Evolutionary conservation across 2,797 vertebrate species (phyloP), one percentile per base, ranked within the genome.

Genomic region (Chelonia mydas): DNA sequence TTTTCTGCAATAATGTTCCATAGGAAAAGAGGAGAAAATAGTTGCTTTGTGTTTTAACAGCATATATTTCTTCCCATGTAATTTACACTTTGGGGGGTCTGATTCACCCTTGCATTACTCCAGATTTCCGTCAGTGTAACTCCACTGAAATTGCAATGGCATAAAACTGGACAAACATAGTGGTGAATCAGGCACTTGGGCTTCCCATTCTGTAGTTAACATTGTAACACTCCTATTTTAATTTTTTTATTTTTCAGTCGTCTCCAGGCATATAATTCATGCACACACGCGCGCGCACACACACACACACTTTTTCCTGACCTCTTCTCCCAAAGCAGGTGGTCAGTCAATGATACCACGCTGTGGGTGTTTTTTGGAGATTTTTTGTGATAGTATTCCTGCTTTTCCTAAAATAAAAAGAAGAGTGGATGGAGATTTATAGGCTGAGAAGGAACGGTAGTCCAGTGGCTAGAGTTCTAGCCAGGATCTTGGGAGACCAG

Each of bases 1-100:
- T 76, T 90, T 93, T 11, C 8, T 83, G 55, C 87, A 59, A 88
- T 76, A 49, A 77, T 49, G 74, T 49, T 77, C 13, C 45, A 77
- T 49, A 31, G 49, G 65, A 72, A 23, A 72, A 72, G 10, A 37
- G 33, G 33, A 37, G n/a, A n/a, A n/a, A 68, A 68, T 37, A 72
- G 3, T 72, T 72, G 37, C 19, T 41, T 37, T 72, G 65, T 68
- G 33, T n/a, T 37, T 37, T 37, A 68, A 41, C 10, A 72, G 37
- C 13, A 21, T 37, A 21, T 5, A 68, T 37, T 21, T 37, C 11
- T 68, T 10, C 6, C 59, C 7, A 21, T 21, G 61, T 68, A 68
- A 68, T 68, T 68, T 68, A 68, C 33, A 37, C 17, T 68, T 68
- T 9, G 21, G 21, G 53, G 8, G 33, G 33, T 17, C 61, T 19